Base-by-base conservation (phyloP, 1,140 invertebrate species). In the Drosophila triauraria region DNA sequence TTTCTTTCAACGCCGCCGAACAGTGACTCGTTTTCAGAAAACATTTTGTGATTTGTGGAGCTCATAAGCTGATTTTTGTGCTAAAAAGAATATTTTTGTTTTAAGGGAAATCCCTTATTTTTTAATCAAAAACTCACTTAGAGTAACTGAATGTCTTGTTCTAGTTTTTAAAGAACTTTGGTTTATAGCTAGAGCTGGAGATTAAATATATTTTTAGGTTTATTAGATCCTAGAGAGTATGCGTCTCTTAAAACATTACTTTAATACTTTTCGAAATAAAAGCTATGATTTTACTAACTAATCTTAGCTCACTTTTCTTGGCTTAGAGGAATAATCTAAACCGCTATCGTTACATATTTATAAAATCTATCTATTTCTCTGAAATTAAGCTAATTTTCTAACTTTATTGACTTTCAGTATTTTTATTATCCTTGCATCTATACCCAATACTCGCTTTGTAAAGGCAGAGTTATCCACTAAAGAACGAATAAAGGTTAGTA, bases 401-500 rank as follows among this genome's bases (percentile, higher is more conserved):
- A 15, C 4, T 17, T 43, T 1, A 15, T 35, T 20, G 2, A 25
- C 4, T 77, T 84, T 2, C 58, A 90, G 85, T 48, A 80, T 86
- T 82, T 74, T 69, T 57, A 62, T 85, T 8, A 23, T 74, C 50
- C 46, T 67, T 56, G 62, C 63, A 67, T 68, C 62, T 35, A 53
- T 91, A 68, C 32, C 47, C 30, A 53, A 72, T 23, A 23, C 59
- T 23, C 58, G 44, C 48, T 77, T 77, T 6, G 40, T 80, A 35
- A 51, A 67, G 9, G 71, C 86, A 17, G 82, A 90, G 42, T 50
- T 50, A 76, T 79, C 85, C 50, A 91, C 85, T 25, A 56, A 69
- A 53, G 85, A 90, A 46, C 71, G 86, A 51, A 90, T 90, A 20
- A 90, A 72, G 78, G 85, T 86, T 63, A 57, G 80, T 54, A 15